These are phyloP conservation scores for Tanypteryx hageni DNA, from an alignment of 2,888 invertebrate genomes.

Conservation along the genomic window DNA sequence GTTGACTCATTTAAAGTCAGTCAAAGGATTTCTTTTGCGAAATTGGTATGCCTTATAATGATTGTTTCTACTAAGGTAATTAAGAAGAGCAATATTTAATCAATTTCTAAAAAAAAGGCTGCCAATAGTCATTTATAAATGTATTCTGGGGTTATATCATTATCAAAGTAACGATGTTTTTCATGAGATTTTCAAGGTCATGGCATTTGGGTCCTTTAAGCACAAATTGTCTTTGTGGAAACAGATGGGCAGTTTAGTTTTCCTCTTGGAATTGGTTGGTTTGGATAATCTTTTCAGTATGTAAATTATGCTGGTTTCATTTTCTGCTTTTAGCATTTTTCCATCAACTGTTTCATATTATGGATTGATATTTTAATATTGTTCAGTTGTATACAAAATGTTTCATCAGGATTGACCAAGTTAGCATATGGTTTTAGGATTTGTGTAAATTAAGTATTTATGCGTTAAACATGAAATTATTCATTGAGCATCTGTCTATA, in stretches of 20 bases:
- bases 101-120: neutral
- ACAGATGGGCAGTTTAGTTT: neutral
- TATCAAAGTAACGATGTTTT: neutral
- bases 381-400: neutral
- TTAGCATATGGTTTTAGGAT: slow-evolving; percentile 36
- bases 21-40: neutral
- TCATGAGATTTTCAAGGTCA: neutral
- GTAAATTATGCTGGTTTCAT: neutral
- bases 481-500: slow-evolving; percentile 30
- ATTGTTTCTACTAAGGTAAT: neutral
- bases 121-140: neutral
- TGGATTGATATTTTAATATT: neutral
- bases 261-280: neutral
- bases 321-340: slow-evolving; percentile 18
- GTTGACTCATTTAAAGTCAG: neutral
- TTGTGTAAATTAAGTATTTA: slow-evolving; percentile 44
- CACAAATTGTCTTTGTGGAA: slow-evolving; percentile 34
- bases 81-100: neutral
- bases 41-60: slow-evolving; percentile 10
- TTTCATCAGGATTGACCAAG: neutral
- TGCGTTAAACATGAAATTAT: slow-evolving; percentile 13
- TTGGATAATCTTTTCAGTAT: slow-evolving; percentile 4
- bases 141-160: neutral
- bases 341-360: slow-evolving; percentile 24
- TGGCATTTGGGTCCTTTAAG: slow-evolving; percentile 15